Base-by-base conservation (phyloP, 2,797 vertebrate species). In the Cheracebus regulus region DNA sequence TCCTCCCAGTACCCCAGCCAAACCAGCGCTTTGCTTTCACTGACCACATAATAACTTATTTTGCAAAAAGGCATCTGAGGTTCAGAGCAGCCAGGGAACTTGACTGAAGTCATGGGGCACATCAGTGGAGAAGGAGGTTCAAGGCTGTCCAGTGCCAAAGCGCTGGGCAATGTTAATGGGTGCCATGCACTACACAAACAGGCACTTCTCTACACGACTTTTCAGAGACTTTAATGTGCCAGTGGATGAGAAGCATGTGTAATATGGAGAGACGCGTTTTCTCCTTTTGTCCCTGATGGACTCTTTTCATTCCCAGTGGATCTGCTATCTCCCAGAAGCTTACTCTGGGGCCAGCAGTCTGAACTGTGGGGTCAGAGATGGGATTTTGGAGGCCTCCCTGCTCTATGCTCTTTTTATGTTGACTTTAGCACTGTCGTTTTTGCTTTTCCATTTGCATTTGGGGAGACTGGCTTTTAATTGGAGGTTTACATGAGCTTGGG, bases 21-120 rank as follows among this genome's bases (percentile, higher is more conserved):
- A 80, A 57, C 9, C 22, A 30, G 28, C 1, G 2, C 46, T 55
- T 85, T 80, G 15, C 73, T 90, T 58, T 84, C 36, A 26, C 10
- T 46, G 10, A 36, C 36, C 44, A 70, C 76, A 52, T 41, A 33
- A 86, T 79, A 94, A 75, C 52, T 91, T 73, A 36, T 46, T 87
- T 86, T 78, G 39, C 80, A 94, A 96, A 78, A 2, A 36, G 30
- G 41, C 20, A 24, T 33, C 44, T 91, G 94, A 82, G 48, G n/a
- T 41, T 84, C 88, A 24, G 17, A 83, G 14, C 20, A 24, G 39
- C 44, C 64, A 41, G 89, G 24, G 57, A 82, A 83, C 52, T 30
- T 82, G 48, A n/a, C 19, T 12, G 33, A 93, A 61, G 36, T 76
- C 55, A 83, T 7, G 8, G 5, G 24, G 61, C 80, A 81, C 22